Evolutionary conservation across 2,888 invertebrate genomes (phyloP).

Genomic region (Andrena bicolor): DNA sequence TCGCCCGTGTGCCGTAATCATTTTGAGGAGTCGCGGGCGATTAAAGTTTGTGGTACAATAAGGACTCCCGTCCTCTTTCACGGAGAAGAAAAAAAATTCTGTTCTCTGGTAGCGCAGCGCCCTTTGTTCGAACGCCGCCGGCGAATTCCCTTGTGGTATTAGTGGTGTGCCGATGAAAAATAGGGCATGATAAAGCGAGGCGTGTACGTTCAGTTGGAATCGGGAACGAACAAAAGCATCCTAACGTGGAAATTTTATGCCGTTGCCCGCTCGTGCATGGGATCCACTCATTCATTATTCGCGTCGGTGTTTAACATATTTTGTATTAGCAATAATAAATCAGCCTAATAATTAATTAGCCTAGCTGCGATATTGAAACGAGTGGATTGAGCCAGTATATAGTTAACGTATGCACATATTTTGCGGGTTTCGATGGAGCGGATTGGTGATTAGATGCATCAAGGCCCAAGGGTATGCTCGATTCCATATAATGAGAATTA

Average conservation of each 20-base stretch:
- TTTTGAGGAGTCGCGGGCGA: conserved; percentile 46
- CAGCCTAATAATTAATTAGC: background rate
- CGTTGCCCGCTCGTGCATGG: background rate
- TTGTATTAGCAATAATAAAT: background rate
- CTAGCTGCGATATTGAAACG: background rate
- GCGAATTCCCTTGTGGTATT: conserved; percentile 45
- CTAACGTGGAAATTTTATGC: conserved; percentile 27
- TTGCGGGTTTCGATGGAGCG: background rate
- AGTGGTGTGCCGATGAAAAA: conserved; percentile 40
- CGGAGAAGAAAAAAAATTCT: conserved; percentile 36
- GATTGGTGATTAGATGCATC: background rate
- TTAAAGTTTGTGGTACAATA: conserved; percentile 55
- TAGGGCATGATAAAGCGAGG: conserved; percentile 39
- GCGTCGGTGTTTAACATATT: background rate
- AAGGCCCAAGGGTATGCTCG: background rate
- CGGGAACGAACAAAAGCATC: conserved; percentile 28
- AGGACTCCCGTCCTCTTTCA: conserved; percentile 21
- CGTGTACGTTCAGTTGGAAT: conserved; percentile 28
- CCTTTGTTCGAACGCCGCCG: conserved; percentile 37
- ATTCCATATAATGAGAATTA: conserved; percentile 38
- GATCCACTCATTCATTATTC: background rate
- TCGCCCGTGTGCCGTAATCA: conserved; percentile 34
- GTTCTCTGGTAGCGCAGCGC: conserved; percentile 50
- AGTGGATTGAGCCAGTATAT: too few relatives aligned
- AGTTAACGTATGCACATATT: background rate